A percentile compares a stretch with the other conserved stretches of the same genome.
These are phyloP conservation scores for Paradoxurus hermaphroditus DNA, from an alignment of 2,113 vertebrate genomes.

Conservation along the genomic window DNA sequence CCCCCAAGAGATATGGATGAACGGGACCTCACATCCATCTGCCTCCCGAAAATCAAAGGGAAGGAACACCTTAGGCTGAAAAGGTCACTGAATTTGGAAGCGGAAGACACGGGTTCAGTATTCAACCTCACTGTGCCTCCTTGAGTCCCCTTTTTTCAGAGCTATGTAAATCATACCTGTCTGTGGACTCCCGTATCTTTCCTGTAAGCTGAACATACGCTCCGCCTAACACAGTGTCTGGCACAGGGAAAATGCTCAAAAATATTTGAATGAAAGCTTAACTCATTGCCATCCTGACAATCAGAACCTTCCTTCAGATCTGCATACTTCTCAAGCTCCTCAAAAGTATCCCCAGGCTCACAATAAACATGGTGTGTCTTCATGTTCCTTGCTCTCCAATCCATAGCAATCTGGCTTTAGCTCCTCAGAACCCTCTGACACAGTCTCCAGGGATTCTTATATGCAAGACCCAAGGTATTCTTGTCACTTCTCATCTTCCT, in stretches of 20 bases:
- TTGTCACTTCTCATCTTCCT: not conserved
- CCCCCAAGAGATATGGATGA: not conserved
- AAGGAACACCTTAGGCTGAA: not conserved
- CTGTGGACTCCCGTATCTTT: not conserved
- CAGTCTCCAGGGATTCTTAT: not conserved
- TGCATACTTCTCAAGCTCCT: not conserved
- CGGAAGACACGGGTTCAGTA: not conserved
- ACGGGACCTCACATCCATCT: not conserved
- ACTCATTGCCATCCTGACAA: not conserved
- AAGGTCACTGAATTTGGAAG: not conserved
- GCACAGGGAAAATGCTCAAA: not conserved
- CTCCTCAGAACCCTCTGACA: too few species aligned
- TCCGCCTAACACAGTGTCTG: not conserved
- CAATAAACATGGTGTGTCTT: not conserved
- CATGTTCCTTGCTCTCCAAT: not conserved
- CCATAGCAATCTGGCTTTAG: fast-evolving
- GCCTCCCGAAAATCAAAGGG: not conserved
- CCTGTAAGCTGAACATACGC: not conserved
- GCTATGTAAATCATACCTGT: not conserved
- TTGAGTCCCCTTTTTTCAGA: not conserved
- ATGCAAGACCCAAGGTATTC: not conserved
- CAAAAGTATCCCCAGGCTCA: not conserved
- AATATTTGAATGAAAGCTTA: not conserved
- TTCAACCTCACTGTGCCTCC: not conserved
- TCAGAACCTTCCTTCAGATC: not conserved